Evolutionary conservation across 2,113 vertebrate genomes (phyloP), one percentile per base, ranked within the genome.

Genomic region (Rhea pennata): DNA sequence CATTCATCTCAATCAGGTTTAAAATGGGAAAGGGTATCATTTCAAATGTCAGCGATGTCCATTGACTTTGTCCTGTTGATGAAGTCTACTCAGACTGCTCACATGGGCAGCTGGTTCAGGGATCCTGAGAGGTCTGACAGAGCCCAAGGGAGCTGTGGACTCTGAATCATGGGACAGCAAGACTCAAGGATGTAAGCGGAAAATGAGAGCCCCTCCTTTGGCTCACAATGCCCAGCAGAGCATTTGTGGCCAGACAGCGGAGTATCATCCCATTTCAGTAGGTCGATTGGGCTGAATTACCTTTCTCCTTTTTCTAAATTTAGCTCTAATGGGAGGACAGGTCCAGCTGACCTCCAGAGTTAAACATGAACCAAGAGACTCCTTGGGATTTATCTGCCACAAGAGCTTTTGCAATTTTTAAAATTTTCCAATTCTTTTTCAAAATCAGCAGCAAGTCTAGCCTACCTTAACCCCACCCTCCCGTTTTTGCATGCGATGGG

Each of bases 1-100:
- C 36, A 6, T 15, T 33, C 0, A 0, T 10, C 31, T 44, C 58
- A 29, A 14, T 26, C 24, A 64, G 17, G 46, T 26, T 5, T 20
- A 4, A 51, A 33, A 50, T 27, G 20, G 39, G 24, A 76, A 73
- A 75, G 50, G 13, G 4, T 22, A 36, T 1, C 21, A 3, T 51
- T 86, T 77, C 69, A 54, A 24, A 50, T 44, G 8, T 1, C 71
- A 70, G 1, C 8, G 1, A 5, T 81, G 13, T 10, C n/a, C 19
- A 5, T 22, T 39, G 7, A 17, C 40, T 76, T 56, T 0, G 0
- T 40, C 22, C 5, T 77, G 0, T 3, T 36, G 9, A 13, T 0
- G 29, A 81, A 75, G n/a, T 9, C 54, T 59, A 5, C 1, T 0
- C 9, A 26, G 4, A 33, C 33, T 33, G 10, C 11, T 39, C 71